Conservation (phyloP, 2,797 vertebrate genomes). For the Sebastes itinus region DNA sequence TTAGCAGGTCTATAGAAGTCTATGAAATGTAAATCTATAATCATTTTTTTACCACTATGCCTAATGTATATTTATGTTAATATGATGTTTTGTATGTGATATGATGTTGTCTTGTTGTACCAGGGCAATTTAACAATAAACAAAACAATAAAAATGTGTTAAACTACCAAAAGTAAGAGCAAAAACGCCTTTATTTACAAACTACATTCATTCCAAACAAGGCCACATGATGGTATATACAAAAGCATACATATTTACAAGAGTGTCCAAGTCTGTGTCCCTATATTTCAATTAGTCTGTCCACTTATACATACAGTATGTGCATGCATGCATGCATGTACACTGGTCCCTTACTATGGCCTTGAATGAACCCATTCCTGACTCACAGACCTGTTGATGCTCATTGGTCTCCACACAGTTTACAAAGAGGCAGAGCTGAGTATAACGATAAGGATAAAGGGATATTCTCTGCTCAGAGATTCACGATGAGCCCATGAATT, state of each 20-base stretch:
- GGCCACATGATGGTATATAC: conserved; percentile 69
- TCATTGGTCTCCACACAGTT: conserved; percentile 3
- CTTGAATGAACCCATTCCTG: conserved; percentile 4
- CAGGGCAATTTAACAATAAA: not conserved
- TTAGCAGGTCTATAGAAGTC: not conserved
- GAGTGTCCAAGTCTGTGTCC: conserved; percentile 6
- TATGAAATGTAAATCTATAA: not conserved
- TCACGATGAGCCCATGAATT: not conserved
- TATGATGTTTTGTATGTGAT: not conserved
- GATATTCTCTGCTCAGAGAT: not conserved
- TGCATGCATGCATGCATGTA: conserved; percentile 49
- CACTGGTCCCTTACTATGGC: conserved; percentile 5
- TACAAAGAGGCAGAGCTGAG: not conserved
- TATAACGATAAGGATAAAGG: not conserved
- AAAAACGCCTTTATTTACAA: conserved; percentile 70
- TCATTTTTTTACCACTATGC: not conserved
- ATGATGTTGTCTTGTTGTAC: not conserved
- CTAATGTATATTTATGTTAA: not conserved
- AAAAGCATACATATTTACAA: conserved; percentile 60
- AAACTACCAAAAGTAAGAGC: not conserved
- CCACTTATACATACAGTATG: conserved; percentile 14
- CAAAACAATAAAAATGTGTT: not conserved
- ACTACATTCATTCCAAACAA: conserved; percentile 77
- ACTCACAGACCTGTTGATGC: not conserved
- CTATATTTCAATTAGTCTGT: conserved; percentile 21